phyloP scores from a whole-genome alignment of 2,888 invertebrate species.

The Norana najaformis region DNA sequence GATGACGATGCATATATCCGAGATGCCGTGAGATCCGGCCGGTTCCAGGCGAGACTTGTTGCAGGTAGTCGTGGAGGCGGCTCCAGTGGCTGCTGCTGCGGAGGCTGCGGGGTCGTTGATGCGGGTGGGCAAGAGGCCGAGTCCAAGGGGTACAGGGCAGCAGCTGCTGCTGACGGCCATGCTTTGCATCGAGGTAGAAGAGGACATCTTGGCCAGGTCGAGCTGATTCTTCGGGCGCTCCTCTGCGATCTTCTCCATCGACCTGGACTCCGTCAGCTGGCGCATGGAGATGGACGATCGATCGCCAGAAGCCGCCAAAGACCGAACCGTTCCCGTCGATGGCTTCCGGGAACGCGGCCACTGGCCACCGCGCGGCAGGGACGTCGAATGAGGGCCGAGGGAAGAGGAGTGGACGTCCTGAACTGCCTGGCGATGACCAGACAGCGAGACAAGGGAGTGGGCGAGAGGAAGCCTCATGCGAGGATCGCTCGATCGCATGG shows the following conservation, averaged over 20 bases:
- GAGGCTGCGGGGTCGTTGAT: too few relatives aligned
- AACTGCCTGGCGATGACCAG: background rate
- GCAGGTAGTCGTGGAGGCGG: background rate
- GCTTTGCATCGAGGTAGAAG: conserved; percentile 23
- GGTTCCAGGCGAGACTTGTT: background rate
- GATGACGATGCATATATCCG: conserved; percentile 16
- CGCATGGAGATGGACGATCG: background rate
- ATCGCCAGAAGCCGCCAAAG: background rate
- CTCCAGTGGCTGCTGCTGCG: background rate
- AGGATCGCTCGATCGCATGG: conserved; percentile 31
- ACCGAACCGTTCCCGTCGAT: background rate
- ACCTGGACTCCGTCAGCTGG: background rate
- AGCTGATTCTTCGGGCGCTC: background rate
- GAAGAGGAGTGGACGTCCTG: background rate
- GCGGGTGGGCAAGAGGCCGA: background rate
- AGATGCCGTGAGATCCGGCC: background rate
- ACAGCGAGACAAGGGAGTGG: conserved; percentile 4
- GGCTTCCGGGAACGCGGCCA: background rate
- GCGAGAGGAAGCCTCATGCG: background rate
- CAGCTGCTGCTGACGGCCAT: background rate
- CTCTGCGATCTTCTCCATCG: conserved; percentile 27
- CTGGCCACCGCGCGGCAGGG: background rate
- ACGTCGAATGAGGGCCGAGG: background rate
- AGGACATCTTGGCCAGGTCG: background rate
- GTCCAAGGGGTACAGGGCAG: background rate